Percentiles rank a stretch among this genome's conserved stretches.
phyloP scores from a whole-genome alignment of 2,113 vertebrate genomes.

The Serinus canaria region DNA sequence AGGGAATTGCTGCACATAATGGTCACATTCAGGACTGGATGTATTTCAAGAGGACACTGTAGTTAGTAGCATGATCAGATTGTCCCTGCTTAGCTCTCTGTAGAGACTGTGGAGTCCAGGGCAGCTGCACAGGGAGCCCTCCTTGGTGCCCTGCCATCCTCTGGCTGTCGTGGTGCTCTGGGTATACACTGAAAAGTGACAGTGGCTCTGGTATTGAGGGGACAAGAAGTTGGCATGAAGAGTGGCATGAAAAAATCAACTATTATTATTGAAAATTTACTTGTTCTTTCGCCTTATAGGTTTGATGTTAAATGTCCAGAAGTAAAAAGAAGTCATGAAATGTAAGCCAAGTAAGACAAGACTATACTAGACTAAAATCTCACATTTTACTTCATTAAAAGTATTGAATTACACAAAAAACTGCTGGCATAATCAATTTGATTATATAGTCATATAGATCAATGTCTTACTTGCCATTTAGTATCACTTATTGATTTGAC shows the following conservation, averaged over 20 bases:
- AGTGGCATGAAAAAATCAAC: not conserved
- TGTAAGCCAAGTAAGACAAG: not conserved
- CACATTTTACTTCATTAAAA: not conserved
- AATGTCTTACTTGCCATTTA: not conserved
- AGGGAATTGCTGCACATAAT: not conserved
- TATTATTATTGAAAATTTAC: not conserved
- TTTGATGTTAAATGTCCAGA: not conserved
- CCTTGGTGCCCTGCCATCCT: not conserved
- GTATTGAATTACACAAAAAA: not conserved
- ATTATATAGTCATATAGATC: not conserved
- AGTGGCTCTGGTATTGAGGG: not conserved
- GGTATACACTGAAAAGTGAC: not conserved
- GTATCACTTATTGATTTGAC: not conserved
- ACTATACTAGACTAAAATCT: not conserved
- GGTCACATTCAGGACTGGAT: not conserved
- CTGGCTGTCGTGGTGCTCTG: accelerated
- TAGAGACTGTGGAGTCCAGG: not conserved
- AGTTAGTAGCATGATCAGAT: not conserved
- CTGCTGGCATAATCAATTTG: not conserved
- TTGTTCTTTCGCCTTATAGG: not conserved
- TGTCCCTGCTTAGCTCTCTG: not conserved
- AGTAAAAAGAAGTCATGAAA: not conserved
- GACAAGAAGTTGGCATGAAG: not conserved
- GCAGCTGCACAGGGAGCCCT: not conserved
- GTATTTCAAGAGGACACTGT: not conserved